These are phyloP conservation scores for Cephalopachus bancanus DNA, from an alignment of 2,797 vertebrate species.

Conservation along the genomic window DNA sequence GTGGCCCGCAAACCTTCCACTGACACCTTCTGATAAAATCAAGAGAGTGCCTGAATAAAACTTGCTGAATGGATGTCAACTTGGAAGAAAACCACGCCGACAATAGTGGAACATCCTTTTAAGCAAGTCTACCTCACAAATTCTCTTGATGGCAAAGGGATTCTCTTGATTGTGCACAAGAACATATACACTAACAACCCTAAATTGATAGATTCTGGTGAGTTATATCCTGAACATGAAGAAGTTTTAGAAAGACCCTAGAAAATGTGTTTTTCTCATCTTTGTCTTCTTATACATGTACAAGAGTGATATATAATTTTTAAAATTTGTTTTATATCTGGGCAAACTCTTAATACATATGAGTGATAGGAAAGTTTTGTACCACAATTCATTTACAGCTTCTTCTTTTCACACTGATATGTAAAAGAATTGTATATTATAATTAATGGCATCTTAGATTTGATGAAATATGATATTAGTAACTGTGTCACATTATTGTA, in stretches of 20 bases:
- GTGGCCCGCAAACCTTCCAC: not conserved
- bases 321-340: not conserved
- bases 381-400: constrained; percentile 4
- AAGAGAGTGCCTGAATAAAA: not conserved
- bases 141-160: not conserved
- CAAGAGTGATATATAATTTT: constrained; percentile 33
- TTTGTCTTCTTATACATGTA: not conserved
- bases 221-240: constrained; percentile 1
- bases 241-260: not conserved
- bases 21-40: not conserved
- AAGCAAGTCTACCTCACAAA: constrained; percentile 21
- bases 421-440: constrained; percentile 23
- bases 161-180: not conserved
- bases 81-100: not conserved
- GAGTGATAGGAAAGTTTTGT: constrained; percentile 29
- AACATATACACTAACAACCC: not conserved
- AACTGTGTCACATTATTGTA: constrained; percentile 59
- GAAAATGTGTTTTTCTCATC: not conserved
- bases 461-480: constrained; percentile 37
- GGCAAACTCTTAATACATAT: constrained; percentile 22
- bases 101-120: not conserved
- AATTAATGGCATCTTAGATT: constrained; percentile 40
- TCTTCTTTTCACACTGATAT: constrained; percentile 13
- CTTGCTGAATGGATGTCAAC: not conserved
- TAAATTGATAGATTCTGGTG: not conserved